Percentiles rank a stretch among this genome's conserved stretches.
Evolutionary conservation across 2,113 vertebrate species (phyloP).

Genomic region (Pterocles orientalis): DNA sequence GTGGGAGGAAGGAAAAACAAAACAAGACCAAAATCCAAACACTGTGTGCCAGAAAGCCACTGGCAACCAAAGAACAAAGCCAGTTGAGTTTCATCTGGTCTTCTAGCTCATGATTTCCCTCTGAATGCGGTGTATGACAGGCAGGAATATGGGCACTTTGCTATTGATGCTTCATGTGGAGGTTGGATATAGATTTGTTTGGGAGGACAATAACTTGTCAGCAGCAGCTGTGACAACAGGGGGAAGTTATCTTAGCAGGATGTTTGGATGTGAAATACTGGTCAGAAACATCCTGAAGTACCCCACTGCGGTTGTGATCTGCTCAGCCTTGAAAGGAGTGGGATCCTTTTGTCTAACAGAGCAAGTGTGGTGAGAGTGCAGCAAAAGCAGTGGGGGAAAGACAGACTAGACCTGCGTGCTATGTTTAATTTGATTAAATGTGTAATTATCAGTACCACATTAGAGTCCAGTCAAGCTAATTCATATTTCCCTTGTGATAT

Average conservation of each 20-base stretch:
- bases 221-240: background rate
- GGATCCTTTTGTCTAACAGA: background rate
- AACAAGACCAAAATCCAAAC: background rate
- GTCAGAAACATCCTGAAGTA: background rate
- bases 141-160: background rate
- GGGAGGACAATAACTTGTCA: background rate
- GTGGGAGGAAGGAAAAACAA: too few species aligned
- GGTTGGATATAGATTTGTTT: background rate
- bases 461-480: background rate
- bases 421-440: background rate
- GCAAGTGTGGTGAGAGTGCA: background rate
- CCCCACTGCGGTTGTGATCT: background rate
- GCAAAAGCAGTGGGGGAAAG: background rate
- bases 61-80: background rate
- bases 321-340: background rate
- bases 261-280: background rate
- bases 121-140: background rate
- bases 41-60: background rate
- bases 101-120: background rate
- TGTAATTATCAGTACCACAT: background rate
- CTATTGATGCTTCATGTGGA: background rate
- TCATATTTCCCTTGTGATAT: background rate
- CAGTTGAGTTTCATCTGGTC: background rate
- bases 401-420: background rate
- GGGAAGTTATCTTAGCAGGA: background rate